phyloP scores from a whole-genome alignment of 1,140 invertebrate genomes.

The Araneus ventricosus region DNA sequence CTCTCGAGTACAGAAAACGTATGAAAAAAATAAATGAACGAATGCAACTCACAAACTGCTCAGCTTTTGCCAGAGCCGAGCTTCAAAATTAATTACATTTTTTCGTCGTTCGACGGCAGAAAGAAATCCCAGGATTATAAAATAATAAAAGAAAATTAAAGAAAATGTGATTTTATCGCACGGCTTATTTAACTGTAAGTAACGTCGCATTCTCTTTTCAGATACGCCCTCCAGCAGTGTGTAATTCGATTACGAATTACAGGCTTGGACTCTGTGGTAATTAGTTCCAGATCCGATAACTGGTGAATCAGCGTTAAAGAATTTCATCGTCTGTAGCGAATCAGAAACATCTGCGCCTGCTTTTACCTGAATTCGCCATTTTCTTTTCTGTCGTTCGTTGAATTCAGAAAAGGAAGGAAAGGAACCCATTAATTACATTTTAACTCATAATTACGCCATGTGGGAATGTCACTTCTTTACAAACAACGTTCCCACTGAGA shows the following conservation, averaged over 20 bases:
- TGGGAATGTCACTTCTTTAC: neutral
- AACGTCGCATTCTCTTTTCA: neutral
- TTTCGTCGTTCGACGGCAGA: neutral
- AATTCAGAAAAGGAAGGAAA: neutral
- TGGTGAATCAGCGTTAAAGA: slow-evolving; percentile 16
- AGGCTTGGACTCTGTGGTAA: neutral
- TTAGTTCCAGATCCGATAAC: slow-evolving; percentile 29
- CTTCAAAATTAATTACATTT: neutral
- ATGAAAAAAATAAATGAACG: neutral
- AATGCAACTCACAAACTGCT: neutral
- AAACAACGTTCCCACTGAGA: no score
- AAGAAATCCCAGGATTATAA: neutral
- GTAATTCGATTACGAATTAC: slow-evolving; percentile 40
- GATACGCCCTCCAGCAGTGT: neutral
- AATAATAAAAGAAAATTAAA: slow-evolving; percentile 18
- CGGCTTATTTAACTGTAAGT: slow-evolving; percentile 4
- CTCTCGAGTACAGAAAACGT: neutral
- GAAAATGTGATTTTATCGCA: slow-evolving; percentile 15
- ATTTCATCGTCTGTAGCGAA: neutral
- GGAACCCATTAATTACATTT: neutral
- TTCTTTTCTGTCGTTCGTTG: neutral
- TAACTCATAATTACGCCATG: neutral
- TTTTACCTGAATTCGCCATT: neutral
- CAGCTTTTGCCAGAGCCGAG: neutral
- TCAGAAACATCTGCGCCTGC: slow-evolving; percentile 6